A percentile compares a stretch with the other conserved stretches of the same genome.
Evolutionary conservation across 2,797 vertebrate genomes (phyloP).

Genomic region (Rhinophrynus dorsalis): DNA sequence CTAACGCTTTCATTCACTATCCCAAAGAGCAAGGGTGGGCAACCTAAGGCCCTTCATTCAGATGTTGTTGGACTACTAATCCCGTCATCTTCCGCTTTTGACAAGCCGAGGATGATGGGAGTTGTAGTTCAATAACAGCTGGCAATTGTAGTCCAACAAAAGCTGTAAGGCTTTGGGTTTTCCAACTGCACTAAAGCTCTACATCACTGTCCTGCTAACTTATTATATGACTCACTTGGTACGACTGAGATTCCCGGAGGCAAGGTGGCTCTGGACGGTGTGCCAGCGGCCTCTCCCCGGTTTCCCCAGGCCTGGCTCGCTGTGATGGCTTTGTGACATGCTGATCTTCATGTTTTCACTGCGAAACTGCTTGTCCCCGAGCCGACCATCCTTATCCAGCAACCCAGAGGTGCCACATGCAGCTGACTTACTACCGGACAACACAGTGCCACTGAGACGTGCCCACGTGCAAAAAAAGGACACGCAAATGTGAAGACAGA

Average conservation of each 20-base stretch:
- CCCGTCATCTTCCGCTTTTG: too few relatives aligned
- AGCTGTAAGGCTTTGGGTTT: too few relatives aligned
- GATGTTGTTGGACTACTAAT: too few relatives aligned
- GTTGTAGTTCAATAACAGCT: too few relatives aligned
- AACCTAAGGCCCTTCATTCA: too few relatives aligned
- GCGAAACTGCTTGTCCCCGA: conserved; percentile 75
- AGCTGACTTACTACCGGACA: conserved; percentile 85
- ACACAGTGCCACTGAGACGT: conserved; percentile 80
- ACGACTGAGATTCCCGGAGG: conserved; percentile 92
- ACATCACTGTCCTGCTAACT: too few relatives aligned
- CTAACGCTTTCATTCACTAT: too few relatives aligned
- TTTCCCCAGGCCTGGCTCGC: conserved; percentile 86
- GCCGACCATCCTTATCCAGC: conserved; percentile 70
- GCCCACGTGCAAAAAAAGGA: conserved; percentile 56
- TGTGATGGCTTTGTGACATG: conserved; percentile 76
- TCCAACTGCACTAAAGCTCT: too few relatives aligned
- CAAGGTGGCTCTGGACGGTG: conserved; percentile 93
- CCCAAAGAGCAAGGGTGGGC: too few relatives aligned
- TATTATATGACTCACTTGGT: conserved; percentile 99
- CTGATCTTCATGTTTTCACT: conserved; percentile 77
- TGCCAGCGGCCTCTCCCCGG: conserved; percentile 91
- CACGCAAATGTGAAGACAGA: conserved; percentile 66
- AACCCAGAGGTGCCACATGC: conserved; percentile 72
- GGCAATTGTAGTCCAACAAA: too few relatives aligned
- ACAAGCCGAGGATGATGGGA: too few relatives aligned